Evolutionary conservation across 2,797 vertebrate species (phyloP).

Genomic region (Periparus ater): DNA sequence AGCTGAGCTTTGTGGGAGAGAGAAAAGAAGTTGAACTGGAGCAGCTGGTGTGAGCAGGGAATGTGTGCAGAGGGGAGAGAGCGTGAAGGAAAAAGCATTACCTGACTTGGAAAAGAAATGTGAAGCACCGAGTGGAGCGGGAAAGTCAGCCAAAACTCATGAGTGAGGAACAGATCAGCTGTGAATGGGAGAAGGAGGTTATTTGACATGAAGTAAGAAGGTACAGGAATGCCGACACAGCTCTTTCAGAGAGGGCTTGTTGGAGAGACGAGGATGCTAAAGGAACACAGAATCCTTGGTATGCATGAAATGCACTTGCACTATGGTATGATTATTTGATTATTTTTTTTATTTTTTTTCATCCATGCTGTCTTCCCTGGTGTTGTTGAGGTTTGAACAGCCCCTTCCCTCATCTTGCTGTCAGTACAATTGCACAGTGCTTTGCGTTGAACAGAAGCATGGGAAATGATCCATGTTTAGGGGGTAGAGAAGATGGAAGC

Average conservation of each 20-base stretch:
- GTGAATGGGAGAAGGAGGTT: neutral
- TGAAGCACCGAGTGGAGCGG: neutral
- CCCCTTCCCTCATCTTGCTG: neutral
- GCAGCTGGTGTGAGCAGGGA: neutral
- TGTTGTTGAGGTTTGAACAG: neutral
- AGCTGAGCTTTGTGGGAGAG: neutral
- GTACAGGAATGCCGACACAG: neutral
- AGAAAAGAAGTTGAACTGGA: neutral
- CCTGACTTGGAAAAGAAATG: neutral
- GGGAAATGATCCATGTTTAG: neutral
- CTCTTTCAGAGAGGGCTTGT: neutral
- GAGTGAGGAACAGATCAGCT: neutral
- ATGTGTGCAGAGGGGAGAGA: fast-evolving
- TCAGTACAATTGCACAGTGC: neutral
- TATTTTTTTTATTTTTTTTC: neutral
- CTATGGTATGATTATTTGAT: neutral
- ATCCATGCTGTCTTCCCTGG: neutral
- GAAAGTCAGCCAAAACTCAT: neutral
- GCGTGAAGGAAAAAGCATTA: neutral
- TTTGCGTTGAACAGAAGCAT: neutral
- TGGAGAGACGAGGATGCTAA: neutral
- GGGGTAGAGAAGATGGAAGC: neutral
- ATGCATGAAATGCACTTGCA: neutral
- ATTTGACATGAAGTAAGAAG: neutral
- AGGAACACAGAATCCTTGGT: neutral